A percentile compares a stretch with the other conserved stretches of the same genome.
These are phyloP conservation scores for Sericinus montela DNA, from an alignment of 2,888 invertebrate genomes.

Conservation along the genomic window DNA sequence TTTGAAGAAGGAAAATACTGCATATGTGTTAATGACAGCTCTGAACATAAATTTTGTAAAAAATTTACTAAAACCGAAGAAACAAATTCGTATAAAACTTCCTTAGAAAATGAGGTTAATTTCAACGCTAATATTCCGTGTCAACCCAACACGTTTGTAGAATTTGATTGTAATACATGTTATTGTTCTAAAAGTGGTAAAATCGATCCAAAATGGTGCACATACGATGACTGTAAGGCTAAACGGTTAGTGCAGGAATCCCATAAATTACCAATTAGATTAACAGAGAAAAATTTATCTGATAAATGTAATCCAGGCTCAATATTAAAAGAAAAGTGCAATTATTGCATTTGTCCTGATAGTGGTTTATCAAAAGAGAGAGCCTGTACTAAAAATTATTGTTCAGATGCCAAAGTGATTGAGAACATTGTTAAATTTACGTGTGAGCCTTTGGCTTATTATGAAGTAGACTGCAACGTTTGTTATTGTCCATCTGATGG, in stretches of 20 bases:
- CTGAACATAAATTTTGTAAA: slow-evolving; percentile 45
- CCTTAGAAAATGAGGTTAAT: slow-evolving; percentile 21
- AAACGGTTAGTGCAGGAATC: slow-evolving; percentile 41
- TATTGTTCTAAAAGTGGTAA: slow-evolving; percentile 59
- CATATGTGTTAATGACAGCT: slow-evolving; percentile 50
- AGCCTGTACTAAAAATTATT: slow-evolving; percentile 55
- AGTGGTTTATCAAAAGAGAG: slow-evolving; percentile 44
- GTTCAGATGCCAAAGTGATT: slow-evolving; percentile 28
- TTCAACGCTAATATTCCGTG: slow-evolving; percentile 44
- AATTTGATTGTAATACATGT: slow-evolving; percentile 66
- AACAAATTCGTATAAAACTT: slow-evolving; percentile 14
- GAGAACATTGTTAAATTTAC: slow-evolving; percentile 32
- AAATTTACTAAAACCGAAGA: slow-evolving; percentile 17
- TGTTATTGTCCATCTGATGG: slow-evolving; percentile 61
- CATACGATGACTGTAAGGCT: slow-evolving; percentile 57
- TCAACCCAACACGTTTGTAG: slow-evolving; percentile 56
- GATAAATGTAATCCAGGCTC: slow-evolving; percentile 51
- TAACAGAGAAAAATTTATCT: slow-evolving; percentile 21
- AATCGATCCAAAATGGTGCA: slow-evolving; percentile 66
- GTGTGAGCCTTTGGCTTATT: slow-evolving; percentile 61
- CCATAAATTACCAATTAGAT: slow-evolving; percentile 28
- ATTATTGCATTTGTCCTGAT: slow-evolving; percentile 65
- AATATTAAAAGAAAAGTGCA: slow-evolving; percentile 54
- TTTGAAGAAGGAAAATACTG: slow-evolving; percentile 49
- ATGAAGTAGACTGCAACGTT: slow-evolving; percentile 63